phyloP scores from a whole-genome alignment of 2,888 invertebrate species.

The Diaperis boleti region DNA sequence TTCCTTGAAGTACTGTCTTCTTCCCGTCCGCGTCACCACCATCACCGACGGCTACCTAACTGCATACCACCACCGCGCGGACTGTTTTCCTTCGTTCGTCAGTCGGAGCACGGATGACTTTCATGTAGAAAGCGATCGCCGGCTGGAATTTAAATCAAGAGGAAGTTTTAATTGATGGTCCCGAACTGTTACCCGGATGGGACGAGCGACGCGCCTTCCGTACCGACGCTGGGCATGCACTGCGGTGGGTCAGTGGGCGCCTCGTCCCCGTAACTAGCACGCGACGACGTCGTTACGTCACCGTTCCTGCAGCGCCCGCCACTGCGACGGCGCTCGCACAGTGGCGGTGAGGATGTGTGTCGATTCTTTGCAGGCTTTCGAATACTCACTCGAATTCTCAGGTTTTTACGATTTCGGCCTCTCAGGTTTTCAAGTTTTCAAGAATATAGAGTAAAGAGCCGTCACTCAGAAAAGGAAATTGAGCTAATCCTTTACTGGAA shows the following conservation, averaged over 20 bases:
- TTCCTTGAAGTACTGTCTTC: slow-evolving; percentile 19
- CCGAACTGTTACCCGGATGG: neutral
- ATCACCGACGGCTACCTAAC: slow-evolving; percentile 7
- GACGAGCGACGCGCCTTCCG: slow-evolving; percentile 22
- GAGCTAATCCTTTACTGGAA: too few species aligned
- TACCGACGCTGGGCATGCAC: slow-evolving; percentile 30
- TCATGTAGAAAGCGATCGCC: slow-evolving; percentile 32
- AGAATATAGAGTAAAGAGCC: too few species aligned
- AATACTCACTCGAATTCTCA: too few species aligned
- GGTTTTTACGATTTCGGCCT: too few species aligned
- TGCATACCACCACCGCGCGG: too few species aligned
- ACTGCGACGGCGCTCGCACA: slow-evolving; percentile 40
- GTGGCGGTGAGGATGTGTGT: too few species aligned
- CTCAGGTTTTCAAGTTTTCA: too few species aligned
- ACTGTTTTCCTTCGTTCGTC: neutral
- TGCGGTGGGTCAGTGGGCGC: slow-evolving; percentile 36
- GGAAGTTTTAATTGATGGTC: slow-evolving; percentile 16
- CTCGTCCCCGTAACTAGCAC: slow-evolving; percentile 39
- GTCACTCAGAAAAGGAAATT: too few species aligned
- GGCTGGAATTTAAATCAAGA: slow-evolving; percentile 25
- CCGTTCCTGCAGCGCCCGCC: slow-evolving; percentile 22
- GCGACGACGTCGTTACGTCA: slow-evolving; percentile 45
- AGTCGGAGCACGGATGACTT: slow-evolving; percentile 22
- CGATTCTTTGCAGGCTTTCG: too few species aligned
- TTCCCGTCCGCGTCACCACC: slow-evolving; percentile 1